Base-by-base conservation (phyloP, 2,888 invertebrate genomes). In the Microdon myrmicae region DNA sequence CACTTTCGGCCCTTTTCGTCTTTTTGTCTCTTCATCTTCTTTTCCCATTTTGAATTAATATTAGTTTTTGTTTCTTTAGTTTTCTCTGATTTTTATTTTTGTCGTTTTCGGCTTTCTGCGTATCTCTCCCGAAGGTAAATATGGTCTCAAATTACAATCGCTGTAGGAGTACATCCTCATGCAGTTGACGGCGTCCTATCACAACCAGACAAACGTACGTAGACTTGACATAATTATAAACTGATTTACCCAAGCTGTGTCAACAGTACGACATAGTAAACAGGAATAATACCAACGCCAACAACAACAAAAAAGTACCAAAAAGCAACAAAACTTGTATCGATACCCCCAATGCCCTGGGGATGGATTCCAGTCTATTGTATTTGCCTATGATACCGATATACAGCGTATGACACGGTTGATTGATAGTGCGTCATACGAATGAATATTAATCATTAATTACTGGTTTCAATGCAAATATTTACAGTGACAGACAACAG, bases 401-500 rank as follows among this genome's bases (percentile, higher is more conserved):
- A 34, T 3, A n/a, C 3, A n/a, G 7, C 19, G 19, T 10, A 9
- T 54, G 54, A 47, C 47, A 55, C 43, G 39, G 28, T 44, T 45
- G 44, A 61, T 55, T 39, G 55, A 61, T 49, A 55, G 37, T 20
- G 32, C 37, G 17, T 9, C 14, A 12, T 47, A 28, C 20, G 23
- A 55, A 61, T 56, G 48, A 56, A 56, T 45, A 49, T 56, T 56
- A 56, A 44, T 56, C 56, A 61, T 55, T 49, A 45, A 56, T 49
- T 61, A 54, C 23, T 59, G 39, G 44, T 45, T 47, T 55, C 55
- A 47, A 28, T n/a, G 55, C 34, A 55, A 55, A 55, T 55, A 47
- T 55, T 55, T 39, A 32, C 39, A n/a, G n/a, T n/a, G n/a, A n/a
- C 19, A 17, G n/a, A 44, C 37, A 29, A 8, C 4, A 13, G 4